Base-by-base conservation (phyloP, 2,113 vertebrate genomes). In the Halcyon malimbica region DNA sequence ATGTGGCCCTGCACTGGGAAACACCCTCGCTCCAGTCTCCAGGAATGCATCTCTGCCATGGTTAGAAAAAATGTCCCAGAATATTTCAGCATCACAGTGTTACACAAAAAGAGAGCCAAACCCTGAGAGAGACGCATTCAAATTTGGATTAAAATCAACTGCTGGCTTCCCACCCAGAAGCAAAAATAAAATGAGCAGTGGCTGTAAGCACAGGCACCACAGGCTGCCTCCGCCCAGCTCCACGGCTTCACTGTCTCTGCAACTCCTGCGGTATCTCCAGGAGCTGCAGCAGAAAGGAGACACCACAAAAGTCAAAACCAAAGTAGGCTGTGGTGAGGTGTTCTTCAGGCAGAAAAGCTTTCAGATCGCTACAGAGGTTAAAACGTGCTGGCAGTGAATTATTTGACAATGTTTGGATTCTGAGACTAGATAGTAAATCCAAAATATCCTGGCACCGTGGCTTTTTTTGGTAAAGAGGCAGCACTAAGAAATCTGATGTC, bases 131-230 rank as follows among this genome's bases (percentile, higher is more conserved):
- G 42, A 81, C 3, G 3, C 42, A 64, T 95, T 96, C 65, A 74
- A 85, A 81, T 11, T 62, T n/a, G 71, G 75, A 90, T 95, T 95
- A 92, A 93, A 96, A 96, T 23, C 65, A 93, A 94, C 77, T 90
- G 77, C 67, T 91, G 89, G 69, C 83, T 94, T 95, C 90, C 75
- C 80, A 97, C 77, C 71, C 76, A 93, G 81, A 92, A 95, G 59
- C 87, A 89, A 91, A 89, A 93, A 78, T 71, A 86, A 95, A 96
- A 60, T 0, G 0, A 87, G 57, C 3, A 0, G 39, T 1, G 14
- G 15, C 76, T 56, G 48, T 44, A 42, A 84, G 73, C 31, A 62
- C 33, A 93, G 65, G 33, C 88, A 65, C 35, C 37, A 33, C 2
- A 1, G 70, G 46, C 41, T 93, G 31, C 39, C 73, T 79, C 46